Percentiles rank a stretch among this genome's conserved stretches.
Conservation (phyloP, 2,113 vertebrate genomes). For the Rostratula benghalensis region DNA sequence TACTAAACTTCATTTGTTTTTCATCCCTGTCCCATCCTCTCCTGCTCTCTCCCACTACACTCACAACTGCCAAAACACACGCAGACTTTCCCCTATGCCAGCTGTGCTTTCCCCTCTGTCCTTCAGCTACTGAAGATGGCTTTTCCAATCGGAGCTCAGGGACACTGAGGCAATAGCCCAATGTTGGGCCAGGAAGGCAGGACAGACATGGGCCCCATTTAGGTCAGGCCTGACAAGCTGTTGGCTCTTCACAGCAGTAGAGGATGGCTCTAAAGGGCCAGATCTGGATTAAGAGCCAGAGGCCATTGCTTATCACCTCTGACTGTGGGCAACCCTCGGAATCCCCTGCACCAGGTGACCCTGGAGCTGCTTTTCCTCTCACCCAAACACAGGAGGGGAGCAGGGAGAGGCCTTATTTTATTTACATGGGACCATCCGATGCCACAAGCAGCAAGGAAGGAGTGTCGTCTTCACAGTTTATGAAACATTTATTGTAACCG, state of each 20-base stretch:
- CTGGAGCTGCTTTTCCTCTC: background rate
- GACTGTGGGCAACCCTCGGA: background rate
- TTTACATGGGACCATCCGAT: background rate
- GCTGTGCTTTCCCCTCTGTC: no score
- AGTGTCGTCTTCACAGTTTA: accelerated
- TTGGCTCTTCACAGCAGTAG: background rate
- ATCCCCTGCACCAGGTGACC: no score
- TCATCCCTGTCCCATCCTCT: background rate
- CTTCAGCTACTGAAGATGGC: background rate
- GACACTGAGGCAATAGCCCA: background rate
- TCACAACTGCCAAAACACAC: accelerated
- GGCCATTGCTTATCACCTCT: background rate
- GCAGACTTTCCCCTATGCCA: accelerated
- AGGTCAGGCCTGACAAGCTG: background rate
- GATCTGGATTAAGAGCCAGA: background rate
- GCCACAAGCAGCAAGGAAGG: background rate
- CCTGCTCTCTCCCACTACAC: background rate
- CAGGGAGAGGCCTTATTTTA: background rate
- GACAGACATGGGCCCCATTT: background rate
- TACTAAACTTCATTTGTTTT: background rate
- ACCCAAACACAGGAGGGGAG: background rate
- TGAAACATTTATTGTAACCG: background rate
- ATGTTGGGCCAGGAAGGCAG: background rate
- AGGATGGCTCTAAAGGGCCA: background rate
- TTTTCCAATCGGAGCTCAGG: background rate